Evolutionary conservation across 2,113 vertebrate species (phyloP).

Genomic region (Edolisoma coerulescens): DNA sequence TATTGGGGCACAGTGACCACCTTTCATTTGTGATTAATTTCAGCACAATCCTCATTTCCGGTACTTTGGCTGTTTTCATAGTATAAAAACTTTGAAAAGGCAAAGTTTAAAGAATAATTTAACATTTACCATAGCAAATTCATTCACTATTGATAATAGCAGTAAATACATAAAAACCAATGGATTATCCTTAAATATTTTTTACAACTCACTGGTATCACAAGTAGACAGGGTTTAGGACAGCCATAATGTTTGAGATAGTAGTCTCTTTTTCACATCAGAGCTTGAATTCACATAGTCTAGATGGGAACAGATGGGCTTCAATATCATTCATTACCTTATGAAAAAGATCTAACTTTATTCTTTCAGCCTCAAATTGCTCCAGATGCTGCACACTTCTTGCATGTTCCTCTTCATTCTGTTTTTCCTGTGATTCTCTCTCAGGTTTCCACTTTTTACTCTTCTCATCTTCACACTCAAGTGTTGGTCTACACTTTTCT

Average conservation of each 20-base stretch:
- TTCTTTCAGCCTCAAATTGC: conserved; percentile 78
- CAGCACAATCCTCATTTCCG: not conserved
- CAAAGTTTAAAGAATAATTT: not conserved
- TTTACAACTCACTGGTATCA: not conserved
- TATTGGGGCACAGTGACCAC: not conserved
- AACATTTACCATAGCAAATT: not conserved
- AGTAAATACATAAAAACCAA: not conserved
- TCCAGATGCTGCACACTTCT: conserved; percentile 54
- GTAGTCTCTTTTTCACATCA: not conserved
- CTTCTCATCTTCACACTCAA: conserved; percentile 65
- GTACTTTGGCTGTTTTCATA: not conserved
- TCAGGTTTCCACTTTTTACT: conserved; percentile 45
- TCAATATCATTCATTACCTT: conserved; percentile 63
- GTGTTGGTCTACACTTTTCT: conserved; percentile 62
- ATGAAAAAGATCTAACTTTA: conserved; percentile 68
- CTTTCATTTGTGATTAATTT: not conserved
- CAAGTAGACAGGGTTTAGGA: not conserved
- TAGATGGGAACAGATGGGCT: not conserved
- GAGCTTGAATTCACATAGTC: not conserved
- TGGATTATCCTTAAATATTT: not conserved
- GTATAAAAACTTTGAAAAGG: not conserved
- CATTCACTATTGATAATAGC: not conserved
- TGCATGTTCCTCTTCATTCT: conserved; percentile 67
- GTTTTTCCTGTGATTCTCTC: conserved; percentile 48
- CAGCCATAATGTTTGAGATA: not conserved